phyloP scores from a whole-genome alignment of 2,797 vertebrate species.

The Bradypus variegatus region DNA sequence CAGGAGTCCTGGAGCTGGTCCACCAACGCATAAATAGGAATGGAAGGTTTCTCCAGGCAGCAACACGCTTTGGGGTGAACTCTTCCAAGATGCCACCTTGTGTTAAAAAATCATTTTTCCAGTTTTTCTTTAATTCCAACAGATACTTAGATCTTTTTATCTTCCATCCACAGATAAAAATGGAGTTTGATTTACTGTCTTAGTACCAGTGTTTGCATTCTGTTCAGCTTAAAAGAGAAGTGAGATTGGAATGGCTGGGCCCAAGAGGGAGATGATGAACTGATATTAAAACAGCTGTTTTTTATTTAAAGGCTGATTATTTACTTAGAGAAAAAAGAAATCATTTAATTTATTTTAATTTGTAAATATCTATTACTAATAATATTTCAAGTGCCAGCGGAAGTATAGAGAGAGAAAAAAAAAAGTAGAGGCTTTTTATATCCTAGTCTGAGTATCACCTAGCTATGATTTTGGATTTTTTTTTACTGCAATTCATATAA shows the following conservation, averaged over 20 bases:
- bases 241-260: background rate
- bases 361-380: background rate
- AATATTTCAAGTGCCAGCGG: background rate
- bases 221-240: background rate
- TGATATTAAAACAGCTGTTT: background rate
- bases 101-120: background rate
- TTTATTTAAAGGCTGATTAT: background rate
- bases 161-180: background rate
- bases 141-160: background rate
- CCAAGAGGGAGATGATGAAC: background rate
- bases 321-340: background rate
- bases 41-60: fast-evolving
- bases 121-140: background rate
- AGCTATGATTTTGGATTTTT: background rate
- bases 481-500: background rate
- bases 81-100: background rate
- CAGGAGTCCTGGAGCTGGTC: no score
- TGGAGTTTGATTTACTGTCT: background rate
- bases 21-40: background rate
- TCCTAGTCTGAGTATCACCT: background rate
- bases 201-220: background rate
- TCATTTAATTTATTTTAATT: background rate
- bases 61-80: background rate
- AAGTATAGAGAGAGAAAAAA: background rate
- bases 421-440: background rate